Conservation (phyloP, 2,113 vertebrate species). For the Kryptolebias marmoratus region DNA sequence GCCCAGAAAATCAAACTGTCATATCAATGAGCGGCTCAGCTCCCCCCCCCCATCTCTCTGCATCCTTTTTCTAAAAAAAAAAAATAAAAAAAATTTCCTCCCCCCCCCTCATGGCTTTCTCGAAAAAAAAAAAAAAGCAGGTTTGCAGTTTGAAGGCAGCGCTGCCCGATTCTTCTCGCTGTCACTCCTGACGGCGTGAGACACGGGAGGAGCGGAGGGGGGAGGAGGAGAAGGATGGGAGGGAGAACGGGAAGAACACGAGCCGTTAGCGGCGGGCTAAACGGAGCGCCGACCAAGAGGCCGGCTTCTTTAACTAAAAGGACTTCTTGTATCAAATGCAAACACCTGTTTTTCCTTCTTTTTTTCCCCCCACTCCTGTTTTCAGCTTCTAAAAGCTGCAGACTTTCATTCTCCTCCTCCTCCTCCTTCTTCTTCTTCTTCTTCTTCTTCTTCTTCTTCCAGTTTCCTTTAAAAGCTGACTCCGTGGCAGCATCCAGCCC, state of each 20-base stretch:
- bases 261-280: slow-evolving; percentile 52
- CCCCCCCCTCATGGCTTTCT: slow-evolving; percentile 19
- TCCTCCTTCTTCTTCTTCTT: slow-evolving; percentile 15
- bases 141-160: slow-evolving; percentile 49
- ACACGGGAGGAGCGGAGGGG: slow-evolving; percentile 4
- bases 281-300: slow-evolving; percentile 59
- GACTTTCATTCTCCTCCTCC: slow-evolving; percentile 3
- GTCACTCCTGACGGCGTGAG: slow-evolving; percentile 53
- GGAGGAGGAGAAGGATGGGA: slow-evolving; percentile 2
- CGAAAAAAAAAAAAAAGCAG: slow-evolving; percentile 47
- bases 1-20: slow-evolving; percentile 77
- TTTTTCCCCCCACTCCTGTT: not conserved
- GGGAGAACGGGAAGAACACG: slow-evolving; percentile 9
- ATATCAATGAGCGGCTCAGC: slow-evolving; percentile 70
- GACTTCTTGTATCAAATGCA: slow-evolving; percentile 45
- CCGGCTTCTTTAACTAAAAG: slow-evolving; percentile 46
- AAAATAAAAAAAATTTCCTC: no score
- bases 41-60: slow-evolving; percentile 2
- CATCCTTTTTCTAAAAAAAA: slow-evolving; percentile 17
- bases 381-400: slow-evolving; percentile 10
- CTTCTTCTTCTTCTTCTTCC: slow-evolving; percentile 30
- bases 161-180: slow-evolving; percentile 62
- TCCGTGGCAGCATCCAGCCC: slow-evolving; percentile 19
- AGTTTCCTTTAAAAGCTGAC: slow-evolving; percentile 31
- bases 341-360: slow-evolving; percentile 35